Conservation (phyloP, 2,113 vertebrate species). For the Mus musculus region DNA sequence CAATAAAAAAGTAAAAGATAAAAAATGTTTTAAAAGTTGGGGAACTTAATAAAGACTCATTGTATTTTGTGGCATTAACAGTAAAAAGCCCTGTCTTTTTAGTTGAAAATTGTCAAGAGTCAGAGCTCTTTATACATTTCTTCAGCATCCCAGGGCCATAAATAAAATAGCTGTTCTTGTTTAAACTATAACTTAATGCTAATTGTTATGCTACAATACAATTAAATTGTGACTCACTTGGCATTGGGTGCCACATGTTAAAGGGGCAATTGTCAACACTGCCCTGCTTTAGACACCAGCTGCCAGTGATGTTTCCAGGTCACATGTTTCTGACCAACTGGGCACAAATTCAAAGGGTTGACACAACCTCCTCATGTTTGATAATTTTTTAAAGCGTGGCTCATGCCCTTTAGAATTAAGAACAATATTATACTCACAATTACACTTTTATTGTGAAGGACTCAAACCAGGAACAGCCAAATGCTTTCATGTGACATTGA, state of each 20-base stretch:
- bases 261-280: neutral
- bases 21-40: neutral
- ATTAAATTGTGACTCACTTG: neutral
- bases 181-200: neutral
- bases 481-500: neutral
- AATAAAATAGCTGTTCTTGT: neutral
- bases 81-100: neutral
- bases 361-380: neutral
- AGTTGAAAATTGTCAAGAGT: neutral
- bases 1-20: too few relatives aligned
- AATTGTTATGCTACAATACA: neutral
- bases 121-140: neutral
- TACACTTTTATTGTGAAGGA: neutral
- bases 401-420: neutral
- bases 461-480: neutral
- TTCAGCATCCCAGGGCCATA: neutral
- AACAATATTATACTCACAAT: neutral
- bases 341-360: neutral
- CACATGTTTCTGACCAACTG: neutral
- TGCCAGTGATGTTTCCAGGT: neutral
- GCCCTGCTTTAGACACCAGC: neutral
- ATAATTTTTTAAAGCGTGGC: neutral
- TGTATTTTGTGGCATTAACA: neutral
- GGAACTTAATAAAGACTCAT: neutral
- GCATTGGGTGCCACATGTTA: neutral